Evolutionary conservation across 2,113 vertebrate genomes (phyloP).

Genomic region (Silurus asotus): DNA sequence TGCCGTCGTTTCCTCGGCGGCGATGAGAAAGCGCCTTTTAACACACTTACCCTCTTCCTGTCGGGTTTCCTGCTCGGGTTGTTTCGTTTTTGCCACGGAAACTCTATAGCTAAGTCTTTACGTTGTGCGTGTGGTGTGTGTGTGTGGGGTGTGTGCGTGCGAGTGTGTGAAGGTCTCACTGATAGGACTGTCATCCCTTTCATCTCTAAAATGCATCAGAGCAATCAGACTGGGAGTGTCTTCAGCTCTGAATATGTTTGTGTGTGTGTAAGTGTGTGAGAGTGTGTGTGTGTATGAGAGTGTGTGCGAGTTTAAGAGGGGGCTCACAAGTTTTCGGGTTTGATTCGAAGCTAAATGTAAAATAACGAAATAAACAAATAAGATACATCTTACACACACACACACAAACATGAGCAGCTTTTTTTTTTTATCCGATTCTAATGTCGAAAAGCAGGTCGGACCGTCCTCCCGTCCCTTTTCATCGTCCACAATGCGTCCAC

Average conservation of each 20-base stretch:
- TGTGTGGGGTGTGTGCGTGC: neutral
- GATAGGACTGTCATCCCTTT: neutral
- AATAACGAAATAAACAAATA: neutral
- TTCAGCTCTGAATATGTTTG: neutral
- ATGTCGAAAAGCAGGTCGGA: constrained; percentile 9
- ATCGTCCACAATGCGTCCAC: neutral
- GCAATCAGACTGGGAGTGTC: neutral
- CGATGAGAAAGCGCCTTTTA: constrained; percentile 38
- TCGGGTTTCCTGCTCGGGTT: neutral
- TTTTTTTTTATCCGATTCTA: neutral
- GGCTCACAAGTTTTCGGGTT: neutral
- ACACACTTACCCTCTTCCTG: constrained; percentile 20
- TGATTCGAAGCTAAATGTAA: neutral
- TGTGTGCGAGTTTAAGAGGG: neutral
- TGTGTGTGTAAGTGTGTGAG: neutral
- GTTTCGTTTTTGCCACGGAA: constrained; percentile 1
- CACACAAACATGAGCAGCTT: neutral
- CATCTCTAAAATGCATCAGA: neutral
- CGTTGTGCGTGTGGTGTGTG: neutral
- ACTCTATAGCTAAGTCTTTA: neutral
- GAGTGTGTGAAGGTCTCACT: neutral
- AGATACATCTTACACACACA: no score
- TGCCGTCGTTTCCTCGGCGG: neutral
- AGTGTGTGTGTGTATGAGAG: neutral
- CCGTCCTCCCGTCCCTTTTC: neutral